Evolutionary conservation across 2,797 vertebrate species (phyloP), one percentile per base, ranked within the genome.

Genomic region (Poeciliopsis turneri): DNA sequence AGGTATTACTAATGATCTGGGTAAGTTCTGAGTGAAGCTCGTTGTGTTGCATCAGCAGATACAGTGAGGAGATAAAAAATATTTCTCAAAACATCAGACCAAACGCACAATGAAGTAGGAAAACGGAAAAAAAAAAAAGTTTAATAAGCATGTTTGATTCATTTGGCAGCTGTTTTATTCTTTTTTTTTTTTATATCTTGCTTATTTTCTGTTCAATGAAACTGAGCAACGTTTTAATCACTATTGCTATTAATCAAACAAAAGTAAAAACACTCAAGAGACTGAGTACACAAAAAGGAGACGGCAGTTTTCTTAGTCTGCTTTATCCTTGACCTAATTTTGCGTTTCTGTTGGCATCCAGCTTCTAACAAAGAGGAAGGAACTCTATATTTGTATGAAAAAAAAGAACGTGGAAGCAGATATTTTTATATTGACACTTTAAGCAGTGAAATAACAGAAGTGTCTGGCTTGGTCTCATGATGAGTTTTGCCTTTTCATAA

Each of bases 391-490:
- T 68, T 85, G 75, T 33, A 61, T 16, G 82, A 64, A 86, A 59
- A 86, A 41, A 41, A 30, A 77, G 81, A 84, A 86, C 84, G 75
- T 82, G 84, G 89, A 91, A 91, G 64, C 8, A 61, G 80, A 75
- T 2, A 43, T 78, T 78, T 78, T 78, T 64, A 77, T 70, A 76
- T 41, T 15, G 77, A 71, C 36, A 74, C 53, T 80, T 74, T 74
- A 39, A 78, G 51, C 41, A 49, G 13, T 25, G 12, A 79, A 84
- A 90, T 85, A 89, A 83, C 75, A 81, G 83, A 92, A 89, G 84
- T 85, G 90, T 90, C 88, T 90, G 81, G 51, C 72, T 72, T 4
- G 13, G 84, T 91, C 84, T 71, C 86, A 86, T 92, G 89, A 93
- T 83, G 18, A 76, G 25, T 74, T 43, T 47, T 55, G 0, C 25